These are phyloP conservation scores for Prietella phreatophila DNA, from an alignment of 2,113 vertebrate genomes.

Conservation along the genomic window DNA sequence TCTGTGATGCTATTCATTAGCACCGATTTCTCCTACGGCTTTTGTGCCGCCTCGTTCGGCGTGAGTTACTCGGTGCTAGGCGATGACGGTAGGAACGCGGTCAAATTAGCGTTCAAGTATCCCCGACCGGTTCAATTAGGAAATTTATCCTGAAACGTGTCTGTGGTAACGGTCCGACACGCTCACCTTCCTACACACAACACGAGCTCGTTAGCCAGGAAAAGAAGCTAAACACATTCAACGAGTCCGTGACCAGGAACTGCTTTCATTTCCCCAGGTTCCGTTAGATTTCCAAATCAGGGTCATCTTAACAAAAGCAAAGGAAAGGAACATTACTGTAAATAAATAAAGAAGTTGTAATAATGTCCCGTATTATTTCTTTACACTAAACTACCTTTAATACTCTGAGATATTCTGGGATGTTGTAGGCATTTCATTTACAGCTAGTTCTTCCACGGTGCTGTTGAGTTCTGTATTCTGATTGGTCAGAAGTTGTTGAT, in stretches of 20 bases:
- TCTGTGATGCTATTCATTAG: slow-evolving; percentile 36
- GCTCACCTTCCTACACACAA: slow-evolving; percentile 12
- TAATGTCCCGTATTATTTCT: too few relatives aligned
- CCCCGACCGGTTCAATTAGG: slow-evolving; percentile 8
- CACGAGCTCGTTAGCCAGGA: background rate
- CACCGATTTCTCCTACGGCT: background rate
- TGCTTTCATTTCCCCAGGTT: too few relatives aligned
- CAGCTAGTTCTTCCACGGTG: too few relatives aligned
- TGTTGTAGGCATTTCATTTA: background rate
- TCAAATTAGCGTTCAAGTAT: slow-evolving; percentile 37
- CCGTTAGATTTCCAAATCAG: background rate
- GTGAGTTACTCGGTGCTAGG: slow-evolving; percentile 1
- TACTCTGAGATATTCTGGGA: too few relatives aligned
- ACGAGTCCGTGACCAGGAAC: too few relatives aligned
- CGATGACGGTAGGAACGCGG: slow-evolving; percentile 12
- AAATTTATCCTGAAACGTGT: slow-evolving; percentile 38
- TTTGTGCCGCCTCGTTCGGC: slow-evolving; percentile 21
- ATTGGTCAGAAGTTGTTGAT: background rate
- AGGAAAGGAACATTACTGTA: background rate
- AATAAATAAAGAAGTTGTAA: background rate
- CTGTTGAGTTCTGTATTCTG: background rate
- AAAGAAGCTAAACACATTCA: background rate
- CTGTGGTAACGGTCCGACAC: slow-evolving; percentile 11
- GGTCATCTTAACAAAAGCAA: background rate
- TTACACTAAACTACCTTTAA: too few relatives aligned